Base-by-base conservation (phyloP, 2,888 invertebrate genomes). In the Aporophyla lueneburgensis region DNA sequence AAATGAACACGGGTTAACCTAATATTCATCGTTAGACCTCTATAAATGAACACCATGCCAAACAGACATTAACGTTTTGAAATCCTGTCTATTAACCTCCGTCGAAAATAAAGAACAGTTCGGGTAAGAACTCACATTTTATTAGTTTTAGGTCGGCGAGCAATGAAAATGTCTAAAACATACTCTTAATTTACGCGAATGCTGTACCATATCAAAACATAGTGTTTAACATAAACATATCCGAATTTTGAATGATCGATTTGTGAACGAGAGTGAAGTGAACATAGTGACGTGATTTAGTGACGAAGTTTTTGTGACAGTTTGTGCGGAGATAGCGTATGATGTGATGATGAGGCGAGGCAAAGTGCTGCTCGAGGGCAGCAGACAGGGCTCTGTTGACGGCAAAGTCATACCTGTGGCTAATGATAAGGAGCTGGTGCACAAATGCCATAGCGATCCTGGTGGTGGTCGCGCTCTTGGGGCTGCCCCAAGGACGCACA, bases 391-490 rank as follows among this genome's bases (percentile, higher is more conserved):
- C 80, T 96, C 96, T 71, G 95, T 96, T 87, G 96, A 96, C 92
- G 94, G 95, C 87, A 93, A 94, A 76, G 91, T 88, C 80, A 93
- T 91, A 46, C 72, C 79, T 78, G 91, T 95, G 87, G 91, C 92
- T 46, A 94, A 90, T 86, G 97, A 96, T 84, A 97, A 97, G 92
- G 97, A 97, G 94, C 94, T 97, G 90, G 97, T 97, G 86, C 97
- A 97, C 89, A 97, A 97, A 95, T 97, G 97, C 91, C 97, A 97
- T 89, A 97, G 97, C 89, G 97, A 97, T 92, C 97, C 97, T 76
- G 97, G 97, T 16, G 97, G 97, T 81, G 97, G 96, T 19, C 91
- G 95, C 82, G 96, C 96, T 53, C 84, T 95, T 81, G 96, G 94
- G 74, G 93, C 94, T 61, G 92, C 92, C 68, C 95, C 95, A 5